Percentiles rank a stretch among this genome's conserved stretches.
These are phyloP conservation scores for Macrosiphum euphorbiae DNA, from an alignment of 2,888 invertebrate species.

Conservation along the genomic window DNA sequence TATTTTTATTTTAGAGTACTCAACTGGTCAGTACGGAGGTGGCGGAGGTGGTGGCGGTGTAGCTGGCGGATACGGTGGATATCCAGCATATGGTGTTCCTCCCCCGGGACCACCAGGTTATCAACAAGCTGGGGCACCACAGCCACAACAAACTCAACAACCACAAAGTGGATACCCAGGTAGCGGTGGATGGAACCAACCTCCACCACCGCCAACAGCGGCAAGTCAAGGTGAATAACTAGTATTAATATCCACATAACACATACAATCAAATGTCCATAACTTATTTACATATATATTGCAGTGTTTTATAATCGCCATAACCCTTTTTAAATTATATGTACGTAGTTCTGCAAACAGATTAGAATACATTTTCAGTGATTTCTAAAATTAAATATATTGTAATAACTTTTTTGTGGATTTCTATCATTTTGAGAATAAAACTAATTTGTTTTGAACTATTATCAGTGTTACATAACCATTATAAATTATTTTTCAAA, in stretches of 20 bases:
- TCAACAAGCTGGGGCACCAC: conserved; percentile 48
- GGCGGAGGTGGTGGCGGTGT: conserved; percentile 52
- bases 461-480: background rate
- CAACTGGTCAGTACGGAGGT: conserved; percentile 54
- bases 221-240: conserved; percentile 38
- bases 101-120: conserved; percentile 59
- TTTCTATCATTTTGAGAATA: background rate
- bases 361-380: background rate
- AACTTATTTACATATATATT: background rate
- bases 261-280: background rate
- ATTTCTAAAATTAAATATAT: background rate
- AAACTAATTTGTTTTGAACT: background rate
- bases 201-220: conserved; percentile 57
- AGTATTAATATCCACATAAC: background rate
- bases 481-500: background rate
- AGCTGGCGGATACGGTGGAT: conserved; percentile 62
- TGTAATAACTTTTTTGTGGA: background rate
- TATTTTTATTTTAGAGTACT: conserved; percentile 43
- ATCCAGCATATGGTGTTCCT: conserved; percentile 63
- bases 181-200: conserved; percentile 40
- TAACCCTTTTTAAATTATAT: background rate
- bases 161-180: conserved; percentile 48
- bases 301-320: no score
- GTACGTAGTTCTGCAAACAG: background rate
- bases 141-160: conserved; percentile 51